Percentiles rank a stretch among this genome's conserved stretches.
Conservation (phyloP, 2,113 vertebrate species). For the Neofelis nebulosa region DNA sequence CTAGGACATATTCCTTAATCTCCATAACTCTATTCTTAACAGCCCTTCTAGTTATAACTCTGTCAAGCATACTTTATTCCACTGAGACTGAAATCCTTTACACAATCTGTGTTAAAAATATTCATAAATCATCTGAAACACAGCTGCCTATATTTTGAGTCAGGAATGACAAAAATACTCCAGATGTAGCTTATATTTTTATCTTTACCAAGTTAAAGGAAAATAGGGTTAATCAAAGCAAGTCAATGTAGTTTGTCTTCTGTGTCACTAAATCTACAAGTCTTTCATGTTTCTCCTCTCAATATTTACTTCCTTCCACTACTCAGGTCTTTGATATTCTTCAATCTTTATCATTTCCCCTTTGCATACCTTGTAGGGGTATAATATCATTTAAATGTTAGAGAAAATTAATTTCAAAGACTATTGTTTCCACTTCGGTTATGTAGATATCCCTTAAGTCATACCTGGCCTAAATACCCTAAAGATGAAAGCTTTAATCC, state of each 20-base stretch:
- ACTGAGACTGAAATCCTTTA: constrained; percentile 48
- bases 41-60: constrained; percentile 43
- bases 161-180: constrained; percentile 40
- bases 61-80: constrained; percentile 45
- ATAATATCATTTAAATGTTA: not conserved
- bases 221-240: constrained; percentile 50
- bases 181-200: constrained; percentile 42
- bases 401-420: not conserved
- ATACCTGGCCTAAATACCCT: not conserved
- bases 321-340: not conserved
- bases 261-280: not conserved
- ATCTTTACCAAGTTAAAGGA: not conserved
- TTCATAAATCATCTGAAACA: constrained; percentile 64
- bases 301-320: not conserved
- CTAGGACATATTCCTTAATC: constrained; percentile 9
- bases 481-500: not conserved
- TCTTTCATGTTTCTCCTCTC: not conserved
- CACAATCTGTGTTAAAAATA: constrained; percentile 52
- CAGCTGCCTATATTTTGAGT: constrained; percentile 42
- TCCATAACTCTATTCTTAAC: not conserved
- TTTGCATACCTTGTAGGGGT: not conserved
- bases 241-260: not conserved
- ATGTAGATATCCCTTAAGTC: not conserved
- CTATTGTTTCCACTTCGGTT: not conserved
- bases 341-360: not conserved